These are phyloP conservation scores for Suncus etruscus DNA, from an alignment of 2,113 vertebrate species.

Conservation along the genomic window DNA sequence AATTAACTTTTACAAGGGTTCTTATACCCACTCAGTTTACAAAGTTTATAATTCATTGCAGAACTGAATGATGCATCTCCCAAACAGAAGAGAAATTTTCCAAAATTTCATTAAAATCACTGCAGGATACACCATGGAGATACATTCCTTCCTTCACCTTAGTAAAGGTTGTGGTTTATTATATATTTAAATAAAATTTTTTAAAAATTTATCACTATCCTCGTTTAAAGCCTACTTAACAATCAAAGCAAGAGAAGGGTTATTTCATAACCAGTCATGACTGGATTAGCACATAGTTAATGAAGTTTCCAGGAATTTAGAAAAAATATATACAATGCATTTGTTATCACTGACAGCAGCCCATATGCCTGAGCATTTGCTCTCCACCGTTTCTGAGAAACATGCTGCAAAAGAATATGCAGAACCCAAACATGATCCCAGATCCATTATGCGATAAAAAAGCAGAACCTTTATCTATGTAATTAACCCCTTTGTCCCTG, in stretches of 20 bases:
- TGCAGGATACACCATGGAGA: not conserved
- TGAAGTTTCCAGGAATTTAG: conserved; percentile 63
- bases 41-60: not conserved
- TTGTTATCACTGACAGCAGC: conserved; percentile 60
- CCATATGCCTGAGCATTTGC: conserved; percentile 61
- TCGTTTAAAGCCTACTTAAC: conserved; percentile 53
- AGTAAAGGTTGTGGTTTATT: no score
- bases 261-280: conserved; percentile 64
- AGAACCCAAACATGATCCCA: conserved; percentile 31
- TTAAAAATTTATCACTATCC: conserved; percentile 47
- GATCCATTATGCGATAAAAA: not conserved
- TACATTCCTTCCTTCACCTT: not conserved
- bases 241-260: conserved; percentile 52
- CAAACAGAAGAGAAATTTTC: not conserved
- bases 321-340: conserved; percentile 37
- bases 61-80: not conserved
- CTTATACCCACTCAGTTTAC: conserved; percentile 41
- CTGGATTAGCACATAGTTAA: not conserved
- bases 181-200: not conserved
- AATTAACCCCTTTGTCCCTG: not conserved
- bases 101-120: conserved; percentile 22
- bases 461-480: not conserved
- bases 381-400: conserved; percentile 57
- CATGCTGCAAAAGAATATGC: not conserved
- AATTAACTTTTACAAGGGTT: not conserved